Evolutionary conservation across 1,140 invertebrate genomes (phyloP).

Genomic region (Lucilia sericata): DNA sequence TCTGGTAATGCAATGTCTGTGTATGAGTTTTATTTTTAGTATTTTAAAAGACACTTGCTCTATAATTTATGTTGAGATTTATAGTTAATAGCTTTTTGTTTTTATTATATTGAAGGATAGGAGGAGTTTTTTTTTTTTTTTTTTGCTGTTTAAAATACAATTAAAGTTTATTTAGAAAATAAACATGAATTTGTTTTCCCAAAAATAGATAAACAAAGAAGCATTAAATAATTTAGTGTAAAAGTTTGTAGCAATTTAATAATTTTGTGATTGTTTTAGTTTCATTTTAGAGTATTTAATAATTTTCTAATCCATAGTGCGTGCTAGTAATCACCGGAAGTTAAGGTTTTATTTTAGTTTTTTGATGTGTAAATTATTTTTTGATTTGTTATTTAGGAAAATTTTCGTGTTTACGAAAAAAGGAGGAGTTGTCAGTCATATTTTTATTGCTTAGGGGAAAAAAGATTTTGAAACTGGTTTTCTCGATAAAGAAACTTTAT

Average conservation of each 20-base stretch:
- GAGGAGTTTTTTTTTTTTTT: no score
- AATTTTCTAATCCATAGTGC: neutral
- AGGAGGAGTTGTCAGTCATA: no score
- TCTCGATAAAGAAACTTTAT: no score
- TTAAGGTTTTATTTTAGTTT: neutral
- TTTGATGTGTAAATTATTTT: neutral
- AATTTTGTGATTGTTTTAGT: neutral
- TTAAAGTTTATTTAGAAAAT: constrained; percentile 12
- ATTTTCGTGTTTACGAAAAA: no score
- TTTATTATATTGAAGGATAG: neutral
- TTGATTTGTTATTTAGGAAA: neutral
- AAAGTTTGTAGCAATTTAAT: neutral
- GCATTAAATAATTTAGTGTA: neutral
- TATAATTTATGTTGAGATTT: constrained; percentile 20
- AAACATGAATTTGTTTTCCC: neutral
- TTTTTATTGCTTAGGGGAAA: no score
- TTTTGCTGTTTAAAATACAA: neutral
- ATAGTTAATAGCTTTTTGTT: constrained; percentile 10
- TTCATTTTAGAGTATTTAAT: neutral
- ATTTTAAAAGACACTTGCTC: constrained; percentile 5
- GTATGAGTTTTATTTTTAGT: no score
- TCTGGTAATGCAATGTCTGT: neutral
- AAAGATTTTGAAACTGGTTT: no score
- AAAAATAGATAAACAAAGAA: neutral
- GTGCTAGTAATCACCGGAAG: neutral